phyloP scores from a whole-genome alignment of 2,888 invertebrate species.

The Crossocerus cetratus region DNA sequence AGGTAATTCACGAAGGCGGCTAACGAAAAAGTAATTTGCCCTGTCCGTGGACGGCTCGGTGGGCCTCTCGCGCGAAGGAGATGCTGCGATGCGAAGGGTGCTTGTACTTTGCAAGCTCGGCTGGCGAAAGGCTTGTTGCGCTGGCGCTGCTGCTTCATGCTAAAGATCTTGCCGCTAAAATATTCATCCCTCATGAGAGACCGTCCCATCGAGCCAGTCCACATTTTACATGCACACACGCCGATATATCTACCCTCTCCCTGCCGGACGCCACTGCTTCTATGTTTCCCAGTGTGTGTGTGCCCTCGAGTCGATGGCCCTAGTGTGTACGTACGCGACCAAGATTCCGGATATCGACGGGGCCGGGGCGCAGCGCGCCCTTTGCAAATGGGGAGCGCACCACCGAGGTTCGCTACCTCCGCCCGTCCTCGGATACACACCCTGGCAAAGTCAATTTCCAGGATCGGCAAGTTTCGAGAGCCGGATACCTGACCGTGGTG shows the following conservation, averaged over 20 bases:
- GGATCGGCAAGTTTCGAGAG: conserved; percentile 22
- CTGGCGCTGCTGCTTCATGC: conserved; percentile 24
- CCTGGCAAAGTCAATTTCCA: conserved; percentile 27
- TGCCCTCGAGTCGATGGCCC: too few relatives aligned
- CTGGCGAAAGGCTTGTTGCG: conserved; percentile 12
- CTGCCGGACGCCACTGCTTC: too few relatives aligned
- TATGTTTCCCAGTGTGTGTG: too few relatives aligned
- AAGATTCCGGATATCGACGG: conserved; percentile 37
- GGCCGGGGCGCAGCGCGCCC: conserved; percentile 7
- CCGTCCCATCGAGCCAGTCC: neutral
- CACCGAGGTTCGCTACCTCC: too few relatives aligned
- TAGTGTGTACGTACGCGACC: neutral
- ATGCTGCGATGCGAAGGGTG: neutral
- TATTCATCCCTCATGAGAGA: conserved; percentile 53
- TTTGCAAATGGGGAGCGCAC: conserved; percentile 23
- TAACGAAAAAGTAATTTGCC: too few relatives aligned
- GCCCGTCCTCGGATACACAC: conserved; percentile 26
- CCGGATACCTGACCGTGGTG: conserved; percentile 10
- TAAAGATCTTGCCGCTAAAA: conserved; percentile 49
- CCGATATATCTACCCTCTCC: too few relatives aligned
- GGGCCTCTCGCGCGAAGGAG: too few relatives aligned
- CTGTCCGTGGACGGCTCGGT: too few relatives aligned
- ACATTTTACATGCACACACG: too few relatives aligned
- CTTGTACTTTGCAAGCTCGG: neutral
- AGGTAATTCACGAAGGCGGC: too few relatives aligned